Evolutionary conservation across 2,888 invertebrate species (phyloP).

Genomic region (Salticus scenicus): DNA sequence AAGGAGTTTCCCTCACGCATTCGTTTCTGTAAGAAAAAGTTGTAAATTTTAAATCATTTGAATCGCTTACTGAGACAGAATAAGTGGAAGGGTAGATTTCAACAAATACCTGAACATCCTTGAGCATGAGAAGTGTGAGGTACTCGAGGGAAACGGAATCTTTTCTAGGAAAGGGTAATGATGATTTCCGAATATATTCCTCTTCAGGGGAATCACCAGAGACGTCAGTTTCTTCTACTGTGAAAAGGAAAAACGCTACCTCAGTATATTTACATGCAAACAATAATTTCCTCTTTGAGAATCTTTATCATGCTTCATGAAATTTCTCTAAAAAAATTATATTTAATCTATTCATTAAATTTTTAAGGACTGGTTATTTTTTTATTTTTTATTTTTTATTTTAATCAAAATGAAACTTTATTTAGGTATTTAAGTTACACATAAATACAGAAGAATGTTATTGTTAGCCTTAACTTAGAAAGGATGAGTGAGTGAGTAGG

Average conservation of each 20-base stretch:
- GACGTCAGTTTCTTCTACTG: conserved; percentile 67
- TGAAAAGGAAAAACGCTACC: neutral
- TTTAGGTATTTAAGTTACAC: too few species aligned
- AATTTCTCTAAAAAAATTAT: too few species aligned
- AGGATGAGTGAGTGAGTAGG: too few species aligned
- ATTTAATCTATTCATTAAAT: too few species aligned
- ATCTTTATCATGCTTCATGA: too few species aligned
- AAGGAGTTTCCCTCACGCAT: conserved; percentile 46
- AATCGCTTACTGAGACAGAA: conserved; percentile 23
- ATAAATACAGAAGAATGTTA: too few species aligned
- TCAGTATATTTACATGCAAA: neutral
- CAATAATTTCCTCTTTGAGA: neutral
- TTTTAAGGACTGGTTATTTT: too few species aligned
- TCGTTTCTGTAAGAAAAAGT: conserved; percentile 33
- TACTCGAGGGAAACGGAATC: conserved; percentile 79
- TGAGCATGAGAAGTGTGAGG: conserved; percentile 78
- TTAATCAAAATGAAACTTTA: too few species aligned
- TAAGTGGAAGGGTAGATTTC: neutral
- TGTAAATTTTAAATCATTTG: neutral
- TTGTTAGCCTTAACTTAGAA: too few species aligned
- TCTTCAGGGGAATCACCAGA: conserved; percentile 75
- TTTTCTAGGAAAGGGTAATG: conserved; percentile 77
- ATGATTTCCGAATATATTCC: conserved; percentile 78
- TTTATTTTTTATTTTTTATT: too few species aligned
- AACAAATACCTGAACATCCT: conserved; percentile 76